Base-by-base conservation (phyloP, 1,140 invertebrate species). In the Pomacea maculata region DNA sequence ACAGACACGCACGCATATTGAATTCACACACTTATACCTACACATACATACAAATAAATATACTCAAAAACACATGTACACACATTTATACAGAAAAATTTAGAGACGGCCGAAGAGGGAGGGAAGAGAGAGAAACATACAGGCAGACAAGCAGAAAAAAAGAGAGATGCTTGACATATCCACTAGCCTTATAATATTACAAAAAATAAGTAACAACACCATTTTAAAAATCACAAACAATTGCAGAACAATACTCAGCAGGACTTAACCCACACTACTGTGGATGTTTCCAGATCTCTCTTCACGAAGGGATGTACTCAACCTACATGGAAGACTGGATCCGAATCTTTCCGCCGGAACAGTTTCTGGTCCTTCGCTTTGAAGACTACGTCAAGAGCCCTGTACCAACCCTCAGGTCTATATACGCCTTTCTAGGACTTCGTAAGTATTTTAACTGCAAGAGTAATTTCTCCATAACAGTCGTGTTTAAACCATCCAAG, bases 301-400 rank as follows among this genome's bases (percentile, higher is more conserved):
- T 78, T 10, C 77, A 78, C 67, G 77, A 78, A 52, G 77, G 77
- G 17, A 54, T 78, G n/a, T 78, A 78, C n/a, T 70, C 65, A 11
- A 1, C 70, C 15, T 78, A 71, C 77, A 78, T 78, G 77, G 77
- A 78, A 21, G 77, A 78, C 67, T 78, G 77, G 77, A 71, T 70
- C 9, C 64, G 77, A 11, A 78, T 78, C 12, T 78, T 78, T 67
- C 77, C 77, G 1, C 77, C 77, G 3, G 77, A 78, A 29, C 77
- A 78, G 77, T 78, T 78, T n/a, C 9, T 70, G 52, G 77, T 78
- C 17, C 21, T 78, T 7, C 65, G 77, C 7, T 78, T 78, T 57
- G 77, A 78, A 29, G 77, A 78, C 67, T 78, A 78, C 52, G 77
- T 78, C 19, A 71, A 54, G n/a, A 78, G 68, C 25, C 19, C 25